phyloP scores from a whole-genome alignment of 2,888 invertebrate genomes.

The Drosophila picticornis region DNA sequence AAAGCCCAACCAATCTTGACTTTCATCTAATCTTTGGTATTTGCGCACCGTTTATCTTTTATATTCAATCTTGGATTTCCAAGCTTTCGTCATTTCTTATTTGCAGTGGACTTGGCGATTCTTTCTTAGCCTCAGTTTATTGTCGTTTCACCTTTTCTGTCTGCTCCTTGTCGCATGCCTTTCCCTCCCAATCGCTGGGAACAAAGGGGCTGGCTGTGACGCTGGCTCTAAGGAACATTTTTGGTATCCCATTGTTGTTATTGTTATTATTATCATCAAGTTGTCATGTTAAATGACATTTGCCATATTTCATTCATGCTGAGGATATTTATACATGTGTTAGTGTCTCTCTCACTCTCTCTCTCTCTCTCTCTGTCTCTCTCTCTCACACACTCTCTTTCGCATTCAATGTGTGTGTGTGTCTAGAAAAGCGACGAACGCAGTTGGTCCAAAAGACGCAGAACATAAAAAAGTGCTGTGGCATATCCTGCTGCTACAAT shows the following conservation, averaged over 20 bases:
- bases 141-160: slow-evolving; percentile 59
- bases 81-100: slow-evolving; percentile 35
- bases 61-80: slow-evolving; percentile 10
- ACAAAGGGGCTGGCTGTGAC: slow-evolving; percentile 21
- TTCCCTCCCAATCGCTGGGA: neutral
- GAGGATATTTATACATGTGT: slow-evolving; percentile 38
- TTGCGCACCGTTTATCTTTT: slow-evolving; percentile 10
- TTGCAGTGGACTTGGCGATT: slow-evolving; percentile 10
- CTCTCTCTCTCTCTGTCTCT: neutral
- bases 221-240: slow-evolving; percentile 25
- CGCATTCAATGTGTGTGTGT: slow-evolving; percentile 3
- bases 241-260: slow-evolving; percentile 58
- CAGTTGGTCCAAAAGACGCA: slow-evolving; percentile 37
- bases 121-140: slow-evolving; percentile 31
- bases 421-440: slow-evolving; percentile 43
- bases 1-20: neutral
- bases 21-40: slow-evolving; percentile 19
- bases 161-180: slow-evolving; percentile 18
- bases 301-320: slow-evolving; percentile 80
- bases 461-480: slow-evolving; percentile 49
- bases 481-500: slow-evolving; percentile 49
- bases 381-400: neutral
- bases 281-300: slow-evolving; percentile 83
- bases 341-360: neutral
- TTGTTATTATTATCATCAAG: slow-evolving; percentile 79